Evolutionary conservation across 2,113 vertebrate genomes (phyloP), one percentile per base, ranked within the genome.

Genomic region (Chloropsis cyanopogon): DNA sequence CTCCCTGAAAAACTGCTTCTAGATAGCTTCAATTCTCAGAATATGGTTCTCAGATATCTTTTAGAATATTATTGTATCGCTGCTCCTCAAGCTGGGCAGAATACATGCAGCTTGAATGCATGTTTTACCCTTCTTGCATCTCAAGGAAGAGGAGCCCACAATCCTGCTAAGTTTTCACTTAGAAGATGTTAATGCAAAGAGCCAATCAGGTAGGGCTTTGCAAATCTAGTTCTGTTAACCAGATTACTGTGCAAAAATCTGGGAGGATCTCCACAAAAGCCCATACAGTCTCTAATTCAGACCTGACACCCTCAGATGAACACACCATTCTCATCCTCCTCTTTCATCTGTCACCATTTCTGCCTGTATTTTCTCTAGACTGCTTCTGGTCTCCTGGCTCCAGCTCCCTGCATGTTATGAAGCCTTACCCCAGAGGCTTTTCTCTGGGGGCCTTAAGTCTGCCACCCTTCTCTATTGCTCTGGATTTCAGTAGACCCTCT

Each of bases 211-310:
- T 68, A 31, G 8, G 9, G 4, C 9, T 53, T 71, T 49, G 35
- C 19, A 50, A 65, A 64, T 54, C 17, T 59, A 22, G 21, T 31
- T 68, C 11, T 46, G 2, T 73, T 83, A 56, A 11, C 15, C 37
- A 35, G 3, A 35, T 47, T 31, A 29, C 7, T 22, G 13, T 31
- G 28, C 49, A 84, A 77, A 76, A 57, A 21, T 14, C 1, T 63
- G 31, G 4, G 11, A 44, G 3, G 1, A 2, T 25, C 23, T 63
- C 20, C 20, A 44, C 19, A 4, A 15, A 44, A 68, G 1, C 7
- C 21, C 5, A 21, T 44, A 31, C 3, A 25, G 14, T 54, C 35
- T 75, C 56, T 57, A 4, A 20, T 71, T 68, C 47, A 29, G 23
- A 42, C 23, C 11, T 59, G 44, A 68, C 35, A 35, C 4, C 14